Evolutionary conservation across 1,140 invertebrate genomes (phyloP).

Genomic region (Meloidogyne chitwoodi): DNA sequence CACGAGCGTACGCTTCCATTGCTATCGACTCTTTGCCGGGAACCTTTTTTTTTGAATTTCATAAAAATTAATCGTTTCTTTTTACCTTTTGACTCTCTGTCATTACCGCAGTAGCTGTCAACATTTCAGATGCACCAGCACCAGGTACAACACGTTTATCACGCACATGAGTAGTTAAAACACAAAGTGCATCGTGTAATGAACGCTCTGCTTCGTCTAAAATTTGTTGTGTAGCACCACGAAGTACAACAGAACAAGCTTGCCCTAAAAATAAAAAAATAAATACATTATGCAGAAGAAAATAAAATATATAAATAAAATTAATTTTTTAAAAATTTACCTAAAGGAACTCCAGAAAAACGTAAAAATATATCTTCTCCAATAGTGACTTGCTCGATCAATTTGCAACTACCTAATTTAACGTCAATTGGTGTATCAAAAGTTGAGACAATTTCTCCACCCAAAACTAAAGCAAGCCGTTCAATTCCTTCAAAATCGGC

Average conservation of each 20-base stretch:
- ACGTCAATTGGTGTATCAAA: conserved; percentile 88
- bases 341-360: conserved; percentile 73
- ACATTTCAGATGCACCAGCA: conserved; percentile 72
- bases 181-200: conserved; percentile 94
- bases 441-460: conserved; percentile 94
- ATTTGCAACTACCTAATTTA: conserved; percentile 84
- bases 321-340: conserved; percentile 21
- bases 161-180: conserved; percentile 86
- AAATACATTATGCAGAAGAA: neutral
- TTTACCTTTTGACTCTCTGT: conserved; percentile 71
- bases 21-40: conserved; percentile 94
- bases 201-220: conserved; percentile 97
- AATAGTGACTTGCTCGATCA: conserved; percentile 97
- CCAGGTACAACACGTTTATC: conserved; percentile 67
- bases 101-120: conserved; percentile 88
- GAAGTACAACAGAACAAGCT: conserved; percentile 91
- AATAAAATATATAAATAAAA: conserved; percentile 7
- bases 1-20: conserved; percentile 89
- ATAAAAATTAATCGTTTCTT: neutral
- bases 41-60: conserved; percentile 25
- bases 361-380: conserved; percentile 92
- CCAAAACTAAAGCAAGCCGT: conserved; percentile 88
- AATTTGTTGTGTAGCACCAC: conserved; percentile 98
- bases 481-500: conserved; percentile 99
- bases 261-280: conserved; percentile 78